phyloP scores from a whole-genome alignment of 2,888 invertebrate genomes.

The Morinoia aosen region DNA sequence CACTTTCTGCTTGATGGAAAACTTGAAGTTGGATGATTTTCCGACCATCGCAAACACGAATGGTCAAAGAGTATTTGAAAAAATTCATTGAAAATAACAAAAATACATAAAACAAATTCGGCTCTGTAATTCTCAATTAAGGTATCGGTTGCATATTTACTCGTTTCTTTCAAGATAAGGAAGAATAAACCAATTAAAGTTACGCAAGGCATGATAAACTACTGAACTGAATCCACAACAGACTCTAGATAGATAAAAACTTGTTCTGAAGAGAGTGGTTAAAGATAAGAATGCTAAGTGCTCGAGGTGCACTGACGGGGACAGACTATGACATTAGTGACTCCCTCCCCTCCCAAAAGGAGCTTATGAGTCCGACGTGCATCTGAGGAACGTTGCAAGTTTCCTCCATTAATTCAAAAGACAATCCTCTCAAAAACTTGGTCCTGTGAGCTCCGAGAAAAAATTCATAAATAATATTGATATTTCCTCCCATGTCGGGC shows the following conservation, averaged over 20 bases:
- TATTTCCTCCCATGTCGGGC: neutral
- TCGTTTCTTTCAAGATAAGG: neutral
- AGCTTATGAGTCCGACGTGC: neutral
- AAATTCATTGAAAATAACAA: neutral
- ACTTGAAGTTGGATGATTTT: neutral
- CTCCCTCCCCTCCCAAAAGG: neutral
- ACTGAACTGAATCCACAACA: neutral
- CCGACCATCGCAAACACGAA: neutral
- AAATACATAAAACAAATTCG: neutral
- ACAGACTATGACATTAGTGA: no score
- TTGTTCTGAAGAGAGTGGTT: neutral
- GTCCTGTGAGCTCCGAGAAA: neutral
- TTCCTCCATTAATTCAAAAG: neutral
- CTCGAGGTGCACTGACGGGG: no score
- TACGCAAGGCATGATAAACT: neutral
- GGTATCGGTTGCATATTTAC: neutral
- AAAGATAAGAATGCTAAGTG: neutral
- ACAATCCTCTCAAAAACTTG: neutral
- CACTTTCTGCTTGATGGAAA: neutral
- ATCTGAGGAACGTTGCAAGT: neutral
- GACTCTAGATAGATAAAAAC: neutral
- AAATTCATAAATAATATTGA: neutral
- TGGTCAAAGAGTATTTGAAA: neutral
- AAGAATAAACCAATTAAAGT: neutral
- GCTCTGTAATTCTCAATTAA: neutral